Conservation (phyloP, 2,113 vertebrate species). For the Athene noctua region DNA sequence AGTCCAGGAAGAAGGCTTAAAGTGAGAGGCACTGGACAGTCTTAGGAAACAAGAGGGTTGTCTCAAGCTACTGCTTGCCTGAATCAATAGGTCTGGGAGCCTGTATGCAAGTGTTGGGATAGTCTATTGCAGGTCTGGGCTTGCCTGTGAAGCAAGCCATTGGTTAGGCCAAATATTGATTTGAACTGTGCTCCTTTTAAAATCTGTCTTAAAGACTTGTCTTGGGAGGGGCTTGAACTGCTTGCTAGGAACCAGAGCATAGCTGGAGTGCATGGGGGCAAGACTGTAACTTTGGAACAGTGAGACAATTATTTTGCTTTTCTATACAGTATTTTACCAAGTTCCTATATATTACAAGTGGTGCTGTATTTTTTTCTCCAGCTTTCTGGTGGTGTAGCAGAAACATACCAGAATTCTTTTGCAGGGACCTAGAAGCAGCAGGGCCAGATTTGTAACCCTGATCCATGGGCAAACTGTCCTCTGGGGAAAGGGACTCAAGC, state of each 20-base stretch:
- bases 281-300: neutral
- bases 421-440: neutral
- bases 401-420: neutral
- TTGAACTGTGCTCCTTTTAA: neutral
- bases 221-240: neutral
- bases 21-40: neutral
- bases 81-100: neutral
- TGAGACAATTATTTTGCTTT: neutral
- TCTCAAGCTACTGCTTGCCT: neutral
- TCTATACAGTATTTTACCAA: neutral
- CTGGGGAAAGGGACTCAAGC: neutral
- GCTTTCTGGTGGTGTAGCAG: neutral
- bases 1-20: constrained; percentile 27
- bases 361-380: neutral
- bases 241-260: neutral
- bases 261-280: neutral
- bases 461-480: neutral
- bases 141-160: neutral
- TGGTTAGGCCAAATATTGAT: neutral
- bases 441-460: neutral
- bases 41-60: neutral
- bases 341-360: neutral
- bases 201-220: neutral
- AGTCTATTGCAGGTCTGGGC: neutral
- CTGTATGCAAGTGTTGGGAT: neutral